Evolutionary conservation across 2,888 invertebrate species (phyloP).

Genomic region (Pasiphila rectangulata): DNA sequence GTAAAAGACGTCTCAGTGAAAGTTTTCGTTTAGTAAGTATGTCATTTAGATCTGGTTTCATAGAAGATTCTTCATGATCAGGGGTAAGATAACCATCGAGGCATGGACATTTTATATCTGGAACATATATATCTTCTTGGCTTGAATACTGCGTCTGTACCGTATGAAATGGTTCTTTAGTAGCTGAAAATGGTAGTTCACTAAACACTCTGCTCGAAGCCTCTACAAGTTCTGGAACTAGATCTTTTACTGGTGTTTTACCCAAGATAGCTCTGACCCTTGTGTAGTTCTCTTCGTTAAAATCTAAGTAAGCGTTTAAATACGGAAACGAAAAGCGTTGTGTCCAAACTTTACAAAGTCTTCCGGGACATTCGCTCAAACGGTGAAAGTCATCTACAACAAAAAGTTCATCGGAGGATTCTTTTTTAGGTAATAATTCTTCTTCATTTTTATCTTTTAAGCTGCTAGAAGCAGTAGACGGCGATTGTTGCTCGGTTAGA

Average conservation of each 20-base stretch:
- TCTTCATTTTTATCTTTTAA: slow-evolving; percentile 20
- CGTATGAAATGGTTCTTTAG: slow-evolving; percentile 50
- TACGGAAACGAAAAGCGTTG: slow-evolving; percentile 49
- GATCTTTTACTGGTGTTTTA: slow-evolving; percentile 23
- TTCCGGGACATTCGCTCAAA: slow-evolving; percentile 48
- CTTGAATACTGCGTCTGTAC: slow-evolving; percentile 65
- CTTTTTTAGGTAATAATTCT: slow-evolving; percentile 28
- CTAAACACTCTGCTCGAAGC: slow-evolving; percentile 44
- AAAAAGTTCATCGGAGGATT: slow-evolving; percentile 55
- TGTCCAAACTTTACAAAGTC: slow-evolving; percentile 47
- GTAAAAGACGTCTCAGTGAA: slow-evolving; percentile 51
- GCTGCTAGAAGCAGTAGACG: slow-evolving; percentile 5
- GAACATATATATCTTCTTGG: slow-evolving; percentile 49
- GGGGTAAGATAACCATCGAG: slow-evolving; percentile 26
- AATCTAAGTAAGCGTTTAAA: slow-evolving; percentile 57
- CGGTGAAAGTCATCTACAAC: slow-evolving; percentile 50
- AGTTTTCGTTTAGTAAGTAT: slow-evolving; percentile 47
- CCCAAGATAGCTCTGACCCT: slow-evolving; percentile 54
- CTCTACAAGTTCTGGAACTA: slow-evolving; percentile 41
- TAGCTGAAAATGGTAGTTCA: slow-evolving; percentile 56
- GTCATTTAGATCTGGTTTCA: slow-evolving; percentile 37
- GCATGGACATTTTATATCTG: slow-evolving; percentile 49
- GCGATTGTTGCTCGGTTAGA: slow-evolving; percentile 13
- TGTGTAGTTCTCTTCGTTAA: slow-evolving; percentile 59
- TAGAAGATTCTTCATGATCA: slow-evolving; percentile 22